phyloP scores from a whole-genome alignment of 1,140 invertebrate species.

The Plutomurus gul region DNA sequence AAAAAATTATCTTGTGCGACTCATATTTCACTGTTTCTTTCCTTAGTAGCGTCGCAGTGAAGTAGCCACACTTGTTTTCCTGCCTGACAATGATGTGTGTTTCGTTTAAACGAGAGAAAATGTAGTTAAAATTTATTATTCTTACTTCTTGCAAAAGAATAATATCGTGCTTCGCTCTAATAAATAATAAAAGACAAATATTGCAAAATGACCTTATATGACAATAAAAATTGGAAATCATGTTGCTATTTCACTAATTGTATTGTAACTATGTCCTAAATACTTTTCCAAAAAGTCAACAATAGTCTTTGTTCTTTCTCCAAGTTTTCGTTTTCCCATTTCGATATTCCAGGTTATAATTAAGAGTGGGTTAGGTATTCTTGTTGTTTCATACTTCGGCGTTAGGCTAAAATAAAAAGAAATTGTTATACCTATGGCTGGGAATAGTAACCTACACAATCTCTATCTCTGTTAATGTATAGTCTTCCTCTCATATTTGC shows the following conservation, averaged over 20 bases:
- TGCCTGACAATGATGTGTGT: not conserved
- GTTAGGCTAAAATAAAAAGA: not conserved
- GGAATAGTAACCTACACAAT: too few species aligned
- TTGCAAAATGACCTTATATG: not conserved
- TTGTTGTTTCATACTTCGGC: not conserved
- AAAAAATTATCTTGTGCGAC: conserved; percentile 13
- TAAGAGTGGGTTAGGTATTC: not conserved
- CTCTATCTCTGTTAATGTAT: not conserved
- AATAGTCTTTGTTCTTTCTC: not conserved
- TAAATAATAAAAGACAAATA: not conserved
- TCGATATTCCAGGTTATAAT: not conserved
- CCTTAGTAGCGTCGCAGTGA: not conserved
- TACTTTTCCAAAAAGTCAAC: not conserved
- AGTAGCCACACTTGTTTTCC: not conserved
- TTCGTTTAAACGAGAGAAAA: not conserved
- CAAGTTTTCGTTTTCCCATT: not conserved
- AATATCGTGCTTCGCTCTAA: not conserved
- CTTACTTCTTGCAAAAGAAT: not conserved
- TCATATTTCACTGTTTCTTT: not conserved
- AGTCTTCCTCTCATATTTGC: too few species aligned
- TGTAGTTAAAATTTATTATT: not conserved
- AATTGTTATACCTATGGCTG: too few species aligned
- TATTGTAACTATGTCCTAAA: not conserved
- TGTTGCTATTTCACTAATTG: not conserved
- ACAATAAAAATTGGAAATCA: too few species aligned